Evolutionary conservation across 2,113 vertebrate genomes (phyloP), one percentile per base, ranked within the genome.

Genomic region (Eolophus roseicapilla): DNA sequence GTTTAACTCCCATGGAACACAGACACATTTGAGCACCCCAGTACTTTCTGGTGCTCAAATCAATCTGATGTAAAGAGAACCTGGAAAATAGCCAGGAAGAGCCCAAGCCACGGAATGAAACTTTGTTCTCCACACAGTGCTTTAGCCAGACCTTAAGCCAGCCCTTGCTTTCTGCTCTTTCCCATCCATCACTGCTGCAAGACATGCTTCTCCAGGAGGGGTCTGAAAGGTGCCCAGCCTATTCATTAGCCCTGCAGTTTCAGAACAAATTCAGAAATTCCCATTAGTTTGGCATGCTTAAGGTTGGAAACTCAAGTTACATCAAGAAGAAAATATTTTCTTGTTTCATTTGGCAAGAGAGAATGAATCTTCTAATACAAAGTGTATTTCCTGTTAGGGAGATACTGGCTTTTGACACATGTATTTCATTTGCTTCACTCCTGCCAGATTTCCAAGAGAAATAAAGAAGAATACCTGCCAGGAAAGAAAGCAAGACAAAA

Each of bases 331-430:
- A 95, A 94, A 90, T 63, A 91, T 83, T 83, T 95, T 92, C 77
- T 88, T 94, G 62, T 73, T 96, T 96, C 82, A 64, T 83, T 64
- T 97, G 91, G 92, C 91, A 85, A 78, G 55, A 67, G 29, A n/a
- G 52, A 64, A 80, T 5, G n/a, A 91, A 50, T 92, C 70, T 18
- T 70, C 71, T 91, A 88, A 88, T 15, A 82, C 0, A 0, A 77
- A 92, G 49, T 1, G 0, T 59, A 76, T 94, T 96, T 96, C 91
- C 82, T 76, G 80, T 44, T 47, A 60, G 49, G 59, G 28, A 95
- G 57, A 39, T 59, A 60, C 2, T 16, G 60, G 59, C 67, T 93
- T 90, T 76, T 70, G 31, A 90, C 77, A 69, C 64, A 49, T 17
- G 53, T 7, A 20, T 75, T 79, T 92, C 81, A 63, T 84, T n/a